A percentile compares a stretch with the other conserved stretches of the same genome.
phyloP scores from a whole-genome alignment of 2,113 vertebrate genomes.

The Crotalus horridus region DNA sequence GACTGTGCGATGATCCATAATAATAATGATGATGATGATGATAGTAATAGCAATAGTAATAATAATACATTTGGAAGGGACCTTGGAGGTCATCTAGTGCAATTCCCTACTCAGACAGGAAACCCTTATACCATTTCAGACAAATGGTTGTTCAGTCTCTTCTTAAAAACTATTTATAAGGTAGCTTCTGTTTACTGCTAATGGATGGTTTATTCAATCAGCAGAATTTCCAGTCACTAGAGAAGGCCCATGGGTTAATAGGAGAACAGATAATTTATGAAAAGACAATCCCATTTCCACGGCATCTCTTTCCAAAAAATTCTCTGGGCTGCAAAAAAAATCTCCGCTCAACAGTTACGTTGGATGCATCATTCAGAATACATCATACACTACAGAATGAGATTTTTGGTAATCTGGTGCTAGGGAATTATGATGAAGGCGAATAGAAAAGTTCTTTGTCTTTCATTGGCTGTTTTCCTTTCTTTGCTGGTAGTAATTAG shows the following conservation, averaged over 20 bases:
- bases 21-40: too few species aligned
- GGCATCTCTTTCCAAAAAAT: not conserved
- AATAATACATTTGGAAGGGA: too few species aligned
- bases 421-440: not conserved
- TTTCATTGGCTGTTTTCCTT: not conserved
- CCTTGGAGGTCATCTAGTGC: too few species aligned
- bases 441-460: not conserved
- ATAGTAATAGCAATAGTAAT: too few species aligned
- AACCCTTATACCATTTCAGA: too few species aligned
- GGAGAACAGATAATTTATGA: not conserved
- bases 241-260: not conserved
- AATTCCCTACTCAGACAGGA: too few species aligned
- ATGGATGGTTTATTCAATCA: not conserved
- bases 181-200: not conserved
- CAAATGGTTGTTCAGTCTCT: too few species aligned
- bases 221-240: not conserved
- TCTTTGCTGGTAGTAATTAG: not conserved
- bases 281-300: not conserved
- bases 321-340: not conserved
- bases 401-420: not conserved
- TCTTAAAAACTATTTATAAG: too few species aligned
- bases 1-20: too few species aligned
- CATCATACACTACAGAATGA: not conserved
- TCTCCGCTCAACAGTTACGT: not conserved
- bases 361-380: not conserved